A percentile compares a stretch with the other conserved stretches of the same genome.
Evolutionary conservation across 2,797 vertebrate species (phyloP).

Genomic region (Micrastur ruficollis): DNA sequence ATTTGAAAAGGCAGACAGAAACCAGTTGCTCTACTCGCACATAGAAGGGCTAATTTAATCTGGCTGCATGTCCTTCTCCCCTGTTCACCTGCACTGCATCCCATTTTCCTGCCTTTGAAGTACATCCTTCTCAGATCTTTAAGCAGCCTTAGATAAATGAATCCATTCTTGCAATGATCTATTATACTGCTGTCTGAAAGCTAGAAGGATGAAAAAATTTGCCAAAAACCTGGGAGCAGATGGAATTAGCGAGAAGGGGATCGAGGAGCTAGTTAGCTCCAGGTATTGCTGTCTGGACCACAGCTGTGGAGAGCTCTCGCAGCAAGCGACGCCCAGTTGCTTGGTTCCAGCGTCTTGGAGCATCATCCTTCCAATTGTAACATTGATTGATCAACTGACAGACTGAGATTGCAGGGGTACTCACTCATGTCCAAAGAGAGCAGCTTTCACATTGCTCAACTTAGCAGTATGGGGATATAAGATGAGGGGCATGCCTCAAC

Average conservation of each 20-base stretch:
- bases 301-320: background rate
- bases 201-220: background rate
- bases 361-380: background rate
- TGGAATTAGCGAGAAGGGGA: background rate
- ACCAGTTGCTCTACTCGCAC: background rate
- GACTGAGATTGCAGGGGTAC: background rate
- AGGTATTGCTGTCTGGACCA: background rate
- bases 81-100: background rate
- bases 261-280: background rate
- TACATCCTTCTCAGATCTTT: background rate
- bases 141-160: background rate
- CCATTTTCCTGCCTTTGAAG: background rate
- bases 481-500: background rate
- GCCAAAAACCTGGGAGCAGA: background rate
- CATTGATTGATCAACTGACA: background rate
- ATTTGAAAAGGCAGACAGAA: background rate
- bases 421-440: background rate
- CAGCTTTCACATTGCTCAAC: background rate
- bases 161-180: background rate
- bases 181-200: background rate
- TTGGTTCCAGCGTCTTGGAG: background rate
- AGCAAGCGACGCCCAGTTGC: background rate
- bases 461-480: rapidly evolving
- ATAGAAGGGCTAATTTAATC: background rate
- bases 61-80: background rate